A percentile compares a stretch with the other conserved stretches of the same genome.
phyloP scores from a whole-genome alignment of 2,113 vertebrate species.

The Microcebus ravelobensis region DNA sequence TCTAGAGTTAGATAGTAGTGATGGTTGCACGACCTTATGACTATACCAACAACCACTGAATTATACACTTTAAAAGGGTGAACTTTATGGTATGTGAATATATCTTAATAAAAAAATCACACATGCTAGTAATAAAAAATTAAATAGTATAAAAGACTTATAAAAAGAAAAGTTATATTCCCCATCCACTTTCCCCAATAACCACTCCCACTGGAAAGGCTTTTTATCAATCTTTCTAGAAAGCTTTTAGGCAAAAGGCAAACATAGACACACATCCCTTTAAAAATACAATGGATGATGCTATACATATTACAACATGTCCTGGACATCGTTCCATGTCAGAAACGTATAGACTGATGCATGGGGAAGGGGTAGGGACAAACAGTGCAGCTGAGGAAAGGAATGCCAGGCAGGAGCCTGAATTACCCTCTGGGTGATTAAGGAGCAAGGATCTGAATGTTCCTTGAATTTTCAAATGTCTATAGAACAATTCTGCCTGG shows the following conservation, averaged over 20 bases:
- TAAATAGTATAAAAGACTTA: neutral
- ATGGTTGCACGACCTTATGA: neutral
- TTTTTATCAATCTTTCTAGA: constrained; percentile 4
- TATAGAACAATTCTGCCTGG: neutral
- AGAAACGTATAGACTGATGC: neutral
- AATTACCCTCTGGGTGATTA: neutral
- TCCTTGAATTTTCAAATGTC: neutral
- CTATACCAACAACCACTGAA: neutral
- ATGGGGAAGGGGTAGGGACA: neutral
- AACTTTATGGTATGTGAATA: neutral
- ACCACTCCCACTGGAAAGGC: neutral
- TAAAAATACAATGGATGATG: neutral
- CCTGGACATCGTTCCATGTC: neutral
- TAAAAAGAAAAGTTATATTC: neutral
- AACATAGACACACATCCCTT: neutral
- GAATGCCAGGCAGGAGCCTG: neutral
- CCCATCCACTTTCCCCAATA: neutral
- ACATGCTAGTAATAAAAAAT: neutral
- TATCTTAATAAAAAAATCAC: neutral
- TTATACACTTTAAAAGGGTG: neutral
- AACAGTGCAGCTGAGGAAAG: neutral
- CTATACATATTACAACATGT: neutral
- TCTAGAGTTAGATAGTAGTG: neutral
- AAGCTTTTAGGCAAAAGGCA: neutral
- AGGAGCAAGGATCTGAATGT: neutral